Conservation (phyloP, 2,888 invertebrate genomes). For the Tetranychus truncatus region DNA sequence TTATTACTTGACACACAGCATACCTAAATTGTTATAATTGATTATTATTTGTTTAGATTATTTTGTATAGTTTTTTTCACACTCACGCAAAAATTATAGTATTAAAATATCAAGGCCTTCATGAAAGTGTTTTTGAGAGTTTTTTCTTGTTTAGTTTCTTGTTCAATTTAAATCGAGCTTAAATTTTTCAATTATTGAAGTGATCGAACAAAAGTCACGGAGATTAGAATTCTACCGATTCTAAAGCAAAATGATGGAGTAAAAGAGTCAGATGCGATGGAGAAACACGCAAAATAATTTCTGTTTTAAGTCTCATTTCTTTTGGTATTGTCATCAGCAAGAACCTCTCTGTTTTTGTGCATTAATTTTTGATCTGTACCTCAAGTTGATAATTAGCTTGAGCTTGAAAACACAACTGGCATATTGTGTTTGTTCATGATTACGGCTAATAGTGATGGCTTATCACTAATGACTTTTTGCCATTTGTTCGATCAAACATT, state of each 20-base stretch:
- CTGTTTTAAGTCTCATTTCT: conserved; percentile 7
- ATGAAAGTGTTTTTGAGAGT: neutral
- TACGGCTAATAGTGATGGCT: conserved; percentile 8
- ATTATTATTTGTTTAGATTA: no score
- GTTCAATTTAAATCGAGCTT: neutral
- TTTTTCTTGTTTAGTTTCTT: neutral
- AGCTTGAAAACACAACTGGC: neutral
- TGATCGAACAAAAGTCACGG: neutral
- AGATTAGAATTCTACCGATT: neutral
- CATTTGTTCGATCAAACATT: neutral
- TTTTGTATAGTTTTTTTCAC: no score
- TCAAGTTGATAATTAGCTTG: neutral
- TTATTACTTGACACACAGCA: no score
- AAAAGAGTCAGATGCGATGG: neutral
- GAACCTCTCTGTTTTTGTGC: conserved; percentile 4
- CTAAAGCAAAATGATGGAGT: neutral
- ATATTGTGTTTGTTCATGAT: neutral
- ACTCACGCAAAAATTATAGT: no score
- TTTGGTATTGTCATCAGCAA: conserved; percentile 9
- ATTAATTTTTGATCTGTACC: neutral
- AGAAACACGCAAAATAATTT: neutral
- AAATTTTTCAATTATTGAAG: neutral
- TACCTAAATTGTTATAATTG: no score
- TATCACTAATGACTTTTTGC: neutral
- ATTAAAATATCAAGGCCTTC: no score